Evolutionary conservation across 2,888 invertebrate species (phyloP), one percentile per base, ranked within the genome.

Genomic region (Phortica okadai): DNA sequence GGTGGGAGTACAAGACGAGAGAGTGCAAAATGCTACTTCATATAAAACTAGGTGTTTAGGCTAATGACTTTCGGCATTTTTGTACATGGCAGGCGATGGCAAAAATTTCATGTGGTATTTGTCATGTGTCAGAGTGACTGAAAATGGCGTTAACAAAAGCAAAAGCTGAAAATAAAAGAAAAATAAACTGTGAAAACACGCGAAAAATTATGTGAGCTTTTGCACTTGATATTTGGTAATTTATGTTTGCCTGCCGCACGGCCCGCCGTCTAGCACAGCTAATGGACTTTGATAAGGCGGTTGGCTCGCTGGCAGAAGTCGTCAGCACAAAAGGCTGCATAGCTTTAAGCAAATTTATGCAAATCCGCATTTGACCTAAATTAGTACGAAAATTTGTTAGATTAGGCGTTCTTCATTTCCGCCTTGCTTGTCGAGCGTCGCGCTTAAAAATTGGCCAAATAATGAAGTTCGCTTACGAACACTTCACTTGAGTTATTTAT

Each of bases 341-440:
- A 8, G 21, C 16, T 4, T 7, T 62, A 10, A 62, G 72, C 62
- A 83, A 84, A 83, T 84, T 82, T 89, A 87, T 89, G 87, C 84
- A 89, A 89, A 87, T 89, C 87, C 89, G 81, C 79, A 80, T 82
- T 84, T 87, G 89, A 87, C 89, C 87, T 78, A 89, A 87, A 87
- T 89, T 88, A 84, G 85, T 84, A 86, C 89, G 89, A 88, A 86
- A 87, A 82, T 89, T 70, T 83, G 82, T 88, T 82, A 88, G 88
- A 89, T 88, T 87, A 84, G 82, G 88, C 79, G 81, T 82, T 82
- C 81, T 86, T 85, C 85, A 82, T 88, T 86, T 86, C 86, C 83
- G 81, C 62, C 70, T 42, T 66, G 66, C 44, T 41, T 64, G 14
- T 33, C 41, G 25, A 21, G 25, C 42, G 42, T n/a, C 8, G 42